Percentiles rank a stretch among this genome's conserved stretches.
phyloP scores from a whole-genome alignment of 2,888 invertebrate species.

The Drosophila greeni region DNA sequence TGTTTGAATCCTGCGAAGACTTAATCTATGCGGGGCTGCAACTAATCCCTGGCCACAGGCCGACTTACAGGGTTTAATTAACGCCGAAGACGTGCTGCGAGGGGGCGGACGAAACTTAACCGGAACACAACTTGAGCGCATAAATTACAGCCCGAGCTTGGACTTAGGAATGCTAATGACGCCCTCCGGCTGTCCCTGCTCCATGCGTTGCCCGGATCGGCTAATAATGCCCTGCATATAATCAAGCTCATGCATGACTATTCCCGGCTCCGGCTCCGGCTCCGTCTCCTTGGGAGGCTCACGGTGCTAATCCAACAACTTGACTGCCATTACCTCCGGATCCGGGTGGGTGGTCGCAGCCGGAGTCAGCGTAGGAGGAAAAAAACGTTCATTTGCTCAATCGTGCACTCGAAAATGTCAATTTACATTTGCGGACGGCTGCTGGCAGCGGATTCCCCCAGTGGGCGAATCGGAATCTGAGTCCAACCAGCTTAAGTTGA shows the following conservation, averaged over 20 bases:
- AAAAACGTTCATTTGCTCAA: slow-evolving; percentile 69
- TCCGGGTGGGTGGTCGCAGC: not conserved
- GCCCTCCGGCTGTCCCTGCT: slow-evolving; percentile 31
- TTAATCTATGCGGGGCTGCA: slow-evolving; percentile 19
- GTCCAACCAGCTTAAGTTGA: slow-evolving; percentile 62
- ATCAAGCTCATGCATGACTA: slow-evolving; percentile 63
- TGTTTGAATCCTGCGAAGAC: slow-evolving; percentile 11
- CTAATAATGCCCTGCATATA: slow-evolving; percentile 62
- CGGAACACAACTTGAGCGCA: slow-evolving; percentile 42
- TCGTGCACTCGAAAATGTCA: slow-evolving; percentile 74
- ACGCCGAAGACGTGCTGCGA: slow-evolving; percentile 21
- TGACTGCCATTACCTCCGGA: slow-evolving; percentile 59
- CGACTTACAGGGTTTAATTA: slow-evolving; percentile 39
- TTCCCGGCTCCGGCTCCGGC: slow-evolving; percentile 1
- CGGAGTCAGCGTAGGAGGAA: slow-evolving; percentile 16
- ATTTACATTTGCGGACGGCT: slow-evolving; percentile 65
- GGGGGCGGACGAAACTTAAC: slow-evolving; percentile 23
- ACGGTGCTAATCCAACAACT: slow-evolving; percentile 67
- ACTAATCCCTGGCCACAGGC: slow-evolving; percentile 33
- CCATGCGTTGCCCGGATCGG: slow-evolving; percentile 4
- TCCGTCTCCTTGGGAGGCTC: slow-evolving; percentile 31
- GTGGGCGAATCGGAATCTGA: slow-evolving; percentile 40
- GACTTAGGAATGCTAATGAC: slow-evolving; percentile 60
- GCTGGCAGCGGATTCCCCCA: slow-evolving; percentile 31
- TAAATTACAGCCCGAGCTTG: slow-evolving; percentile 53